Evolutionary conservation across 2,888 invertebrate genomes (phyloP).

Genomic region (Plusia festucae): DNA sequence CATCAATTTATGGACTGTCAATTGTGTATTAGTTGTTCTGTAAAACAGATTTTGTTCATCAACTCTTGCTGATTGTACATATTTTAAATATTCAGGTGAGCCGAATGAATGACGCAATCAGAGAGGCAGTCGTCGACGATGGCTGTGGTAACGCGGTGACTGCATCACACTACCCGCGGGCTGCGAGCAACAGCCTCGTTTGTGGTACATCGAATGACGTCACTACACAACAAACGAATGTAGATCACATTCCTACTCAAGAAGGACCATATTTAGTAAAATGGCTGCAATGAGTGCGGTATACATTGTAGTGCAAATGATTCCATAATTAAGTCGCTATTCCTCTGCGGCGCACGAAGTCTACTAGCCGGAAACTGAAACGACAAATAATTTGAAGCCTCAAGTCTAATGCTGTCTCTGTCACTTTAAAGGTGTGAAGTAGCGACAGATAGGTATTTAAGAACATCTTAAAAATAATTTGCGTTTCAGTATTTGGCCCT

Average conservation of each 20-base stretch:
- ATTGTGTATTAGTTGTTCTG: no score
- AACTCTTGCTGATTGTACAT: no score
- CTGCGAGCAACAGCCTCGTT: not conserved
- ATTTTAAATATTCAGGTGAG: constrained; percentile 82
- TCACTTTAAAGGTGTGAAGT: no score
- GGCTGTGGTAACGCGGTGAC: constrained; percentile 76
- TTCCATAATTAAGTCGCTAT: not conserved
- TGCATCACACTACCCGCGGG: constrained; percentile 12
- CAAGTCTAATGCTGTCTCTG: no score
- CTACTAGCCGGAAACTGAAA: no score
- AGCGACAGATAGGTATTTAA: no score
- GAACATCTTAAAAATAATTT: no score
- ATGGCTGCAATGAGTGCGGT: not conserved
- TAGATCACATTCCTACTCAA: constrained; percentile 3
- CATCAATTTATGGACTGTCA: no score
- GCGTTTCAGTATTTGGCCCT: no score
- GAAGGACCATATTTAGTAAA: not conserved
- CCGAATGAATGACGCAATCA: constrained; percentile 80
- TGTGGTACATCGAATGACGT: constrained; percentile 10
- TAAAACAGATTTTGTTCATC: no score
- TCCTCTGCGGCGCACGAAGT: no score
- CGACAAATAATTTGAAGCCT: no score
- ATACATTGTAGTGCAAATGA: not conserved
- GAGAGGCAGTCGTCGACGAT: constrained; percentile 67
- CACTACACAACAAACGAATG: constrained; percentile 18